Evolutionary conservation across 2,797 vertebrate genomes (phyloP).

Genomic region (Calcarius lapponicus): DNA sequence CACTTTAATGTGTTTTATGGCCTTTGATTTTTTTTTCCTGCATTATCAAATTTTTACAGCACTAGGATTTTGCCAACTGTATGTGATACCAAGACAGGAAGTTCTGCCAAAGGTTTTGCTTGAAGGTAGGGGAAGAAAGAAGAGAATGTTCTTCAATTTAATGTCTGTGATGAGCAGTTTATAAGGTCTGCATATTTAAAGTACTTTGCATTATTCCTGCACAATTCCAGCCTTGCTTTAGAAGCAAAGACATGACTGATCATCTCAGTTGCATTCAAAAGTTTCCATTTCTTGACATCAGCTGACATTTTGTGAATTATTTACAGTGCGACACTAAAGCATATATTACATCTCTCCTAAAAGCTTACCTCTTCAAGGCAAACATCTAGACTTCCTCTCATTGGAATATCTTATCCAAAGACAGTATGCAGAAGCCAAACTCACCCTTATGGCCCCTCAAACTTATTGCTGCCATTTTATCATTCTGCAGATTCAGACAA

Average conservation of each 20-base stretch:
- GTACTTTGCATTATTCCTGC: not conserved
- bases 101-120: not conserved
- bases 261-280: not conserved
- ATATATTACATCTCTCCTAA: not conserved
- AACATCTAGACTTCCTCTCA: not conserved
- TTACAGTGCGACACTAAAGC: conserved; percentile 2
- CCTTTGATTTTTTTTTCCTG: not conserved
- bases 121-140: not conserved
- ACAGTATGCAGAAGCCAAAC: not conserved
- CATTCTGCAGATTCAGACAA: not conserved
- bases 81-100: not conserved
- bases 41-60: not conserved
- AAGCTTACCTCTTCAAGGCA: not conserved
- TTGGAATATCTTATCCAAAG: not conserved
- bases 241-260: not conserved
- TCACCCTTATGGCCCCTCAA: not conserved
- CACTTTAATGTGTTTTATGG: not conserved
- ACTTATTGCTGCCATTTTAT: not conserved
- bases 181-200: conserved; percentile 13
- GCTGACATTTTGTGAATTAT: conserved; percentile 43
- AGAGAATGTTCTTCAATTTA: not conserved
- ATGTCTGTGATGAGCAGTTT: not conserved
- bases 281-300: conserved; percentile 6
- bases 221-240: not conserved
- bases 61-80: not conserved